Percentiles rank a stretch among this genome's conserved stretches.
Evolutionary conservation across 1,140 invertebrate genomes (phyloP).

Genomic region (Bombus affinis): DNA sequence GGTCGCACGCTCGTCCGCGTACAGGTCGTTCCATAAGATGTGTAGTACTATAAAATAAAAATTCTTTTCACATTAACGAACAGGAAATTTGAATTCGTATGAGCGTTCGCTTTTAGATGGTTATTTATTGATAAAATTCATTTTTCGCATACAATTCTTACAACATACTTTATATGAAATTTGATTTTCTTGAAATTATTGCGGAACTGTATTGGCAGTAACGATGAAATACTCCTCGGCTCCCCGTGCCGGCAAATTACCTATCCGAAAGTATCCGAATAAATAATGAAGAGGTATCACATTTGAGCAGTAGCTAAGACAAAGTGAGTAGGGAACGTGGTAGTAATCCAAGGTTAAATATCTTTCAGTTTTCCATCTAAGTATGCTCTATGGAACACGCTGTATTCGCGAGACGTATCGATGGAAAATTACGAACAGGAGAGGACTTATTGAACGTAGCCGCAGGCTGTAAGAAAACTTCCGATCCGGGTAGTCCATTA

Average conservation of each 20-base stretch:
- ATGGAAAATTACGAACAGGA: conserved; percentile 62
- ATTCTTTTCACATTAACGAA: neutral
- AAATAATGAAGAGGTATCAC: too few relatives aligned
- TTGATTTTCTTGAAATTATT: too few relatives aligned
- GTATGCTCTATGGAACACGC: neutral
- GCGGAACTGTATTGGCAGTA: too few relatives aligned
- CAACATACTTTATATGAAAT: neutral
- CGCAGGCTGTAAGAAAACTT: conserved; percentile 54
- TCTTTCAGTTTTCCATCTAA: neutral
- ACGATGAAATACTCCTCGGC: too few relatives aligned
- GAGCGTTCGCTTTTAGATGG: neutral
- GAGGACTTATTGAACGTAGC: conserved; percentile 63
- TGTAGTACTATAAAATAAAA: neutral
- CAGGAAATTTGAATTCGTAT: neutral
- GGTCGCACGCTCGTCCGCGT: neutral
- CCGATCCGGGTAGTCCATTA: conserved; percentile 50
- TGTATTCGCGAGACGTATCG: conserved; percentile 11
- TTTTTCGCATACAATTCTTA: neutral
- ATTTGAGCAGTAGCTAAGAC: too few relatives aligned
- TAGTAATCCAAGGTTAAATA: neutral
- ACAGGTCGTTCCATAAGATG: conserved; percentile 7
- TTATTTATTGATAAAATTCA: neutral
- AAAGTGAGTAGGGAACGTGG: too few relatives aligned
- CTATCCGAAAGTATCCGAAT: too few relatives aligned
- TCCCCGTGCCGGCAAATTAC: too few relatives aligned